phyloP scores from a whole-genome alignment of 1,140 invertebrate species.

The Trichogramma pretiosum region DNA sequence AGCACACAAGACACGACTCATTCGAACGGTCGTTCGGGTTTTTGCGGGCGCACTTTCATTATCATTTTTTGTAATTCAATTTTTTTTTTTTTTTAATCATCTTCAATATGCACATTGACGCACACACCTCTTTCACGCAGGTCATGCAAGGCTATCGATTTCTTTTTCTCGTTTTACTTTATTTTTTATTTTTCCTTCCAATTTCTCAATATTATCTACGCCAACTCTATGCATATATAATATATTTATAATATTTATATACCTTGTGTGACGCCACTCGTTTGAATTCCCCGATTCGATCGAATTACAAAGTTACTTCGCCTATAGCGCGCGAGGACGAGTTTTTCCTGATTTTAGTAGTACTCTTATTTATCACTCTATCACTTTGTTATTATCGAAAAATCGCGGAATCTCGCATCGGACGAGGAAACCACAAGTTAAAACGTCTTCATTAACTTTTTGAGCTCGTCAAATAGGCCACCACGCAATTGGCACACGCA shows the following conservation, averaged over 20 bases:
- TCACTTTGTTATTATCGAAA: neutral
- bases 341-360: neutral
- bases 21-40: conserved; percentile 16
- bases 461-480: conserved; percentile 4
- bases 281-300: neutral
- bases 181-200: conserved; percentile 18
- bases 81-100: conserved; percentile 15
- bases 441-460: too few species aligned
- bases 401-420: conserved; percentile 8
- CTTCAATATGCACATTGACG: too few species aligned
- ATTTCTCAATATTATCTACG: conserved; percentile 6
- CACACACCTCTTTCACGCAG: conserved; percentile 24
- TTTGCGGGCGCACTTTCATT: conserved; percentile 18
- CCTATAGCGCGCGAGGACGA: too few species aligned
- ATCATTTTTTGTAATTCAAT: conserved; percentile 14
- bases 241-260: neutral
- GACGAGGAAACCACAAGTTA: too few species aligned
- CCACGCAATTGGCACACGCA: conserved; percentile 2
- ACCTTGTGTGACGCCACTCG: neutral
- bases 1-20: conserved; percentile 29
- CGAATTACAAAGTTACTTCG: conserved; percentile 9
- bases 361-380: too few species aligned
- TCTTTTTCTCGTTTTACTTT: conserved; percentile 18
- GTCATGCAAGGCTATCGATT: conserved; percentile 24
- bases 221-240: conserved; percentile 5